Base-by-base conservation (phyloP, 1,140 invertebrate genomes). In the Dufourea novaeangliae region DNA sequence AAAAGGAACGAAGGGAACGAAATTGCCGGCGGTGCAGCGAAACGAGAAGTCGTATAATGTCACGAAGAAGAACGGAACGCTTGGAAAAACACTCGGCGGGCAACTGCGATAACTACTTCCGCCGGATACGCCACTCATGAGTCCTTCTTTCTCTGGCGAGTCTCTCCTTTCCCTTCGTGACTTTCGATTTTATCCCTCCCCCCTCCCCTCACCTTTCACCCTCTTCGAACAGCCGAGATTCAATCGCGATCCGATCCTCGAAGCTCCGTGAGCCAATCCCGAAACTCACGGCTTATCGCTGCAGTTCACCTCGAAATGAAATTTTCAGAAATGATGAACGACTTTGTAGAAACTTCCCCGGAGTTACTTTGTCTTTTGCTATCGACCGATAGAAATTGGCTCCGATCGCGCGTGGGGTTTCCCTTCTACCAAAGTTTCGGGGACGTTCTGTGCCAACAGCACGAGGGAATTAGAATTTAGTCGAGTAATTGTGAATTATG, bases 31-130 rank as follows among this genome's bases (percentile, higher is more conserved):
- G 50, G 67, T 20, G 44, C 27, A 25, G 32, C 29, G 39, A 27
- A n/a, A 63, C 67, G 64, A 56, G 56, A 41, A 80, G 57, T 54
- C 63, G 57, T 71, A 54, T 71, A 74, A 86, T 76, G 78, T 75
- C 57, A 56, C 57, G 79, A 76, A 54, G 64, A 62, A 67, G 71
- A 74, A 52, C 37, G 44, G 29, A 37, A 78, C 79, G 84, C 25
- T 82, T 82, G 62, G 75, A 83, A 87, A 87, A 87, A 83, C 76
- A 83, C 62, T 74, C 59, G n/a, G 56, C 66, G 70, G 57, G 69
- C 41, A n/a, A 27, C 50, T 75, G 68, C 64, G 87, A 88, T 87
- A 86, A 87, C 75, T 75, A 87, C 80, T 88, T 88, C 87, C 87
- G 86, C 52, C 86, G 87, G 87, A 87, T 82, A 78, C 83, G 86